phyloP scores from a whole-genome alignment of 1,140 invertebrate genomes.

The Akabosia matsudoensis region DNA sequence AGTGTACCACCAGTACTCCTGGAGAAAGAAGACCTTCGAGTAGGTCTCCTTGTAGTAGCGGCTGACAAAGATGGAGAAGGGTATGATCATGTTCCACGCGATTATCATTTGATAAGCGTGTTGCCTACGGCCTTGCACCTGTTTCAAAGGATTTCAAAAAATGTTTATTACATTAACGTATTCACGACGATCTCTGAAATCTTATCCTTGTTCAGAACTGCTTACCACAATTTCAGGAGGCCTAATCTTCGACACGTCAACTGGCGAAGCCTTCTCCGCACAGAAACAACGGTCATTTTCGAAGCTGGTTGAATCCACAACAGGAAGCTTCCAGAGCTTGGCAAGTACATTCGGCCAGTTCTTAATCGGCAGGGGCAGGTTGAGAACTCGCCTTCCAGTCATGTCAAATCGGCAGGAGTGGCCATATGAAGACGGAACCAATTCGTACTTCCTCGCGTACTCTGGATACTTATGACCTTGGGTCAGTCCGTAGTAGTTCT shows the following conservation, averaged over 20 bases:
- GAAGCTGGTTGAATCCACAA: not conserved
- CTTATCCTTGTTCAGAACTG: too few relatives aligned
- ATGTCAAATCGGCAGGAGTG: not conserved
- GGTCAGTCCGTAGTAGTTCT: not conserved
- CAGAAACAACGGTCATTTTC: not conserved
- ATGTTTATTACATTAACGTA: too few relatives aligned
- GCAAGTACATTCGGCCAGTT: not conserved
- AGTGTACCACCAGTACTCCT: constrained; percentile 32
- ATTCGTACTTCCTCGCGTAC: not conserved
- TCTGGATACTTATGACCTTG: not conserved
- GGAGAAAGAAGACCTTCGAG: constrained; percentile 26
- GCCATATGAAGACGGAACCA: not conserved
- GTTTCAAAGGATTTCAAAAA: too few relatives aligned
- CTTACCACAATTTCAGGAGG: too few relatives aligned
- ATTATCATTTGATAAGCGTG: constrained; percentile 33
- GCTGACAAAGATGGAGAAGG: constrained; percentile 26
- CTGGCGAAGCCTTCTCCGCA: too few relatives aligned
- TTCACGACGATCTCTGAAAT: too few relatives aligned
- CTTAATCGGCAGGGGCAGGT: not conserved
- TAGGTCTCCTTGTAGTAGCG: constrained; percentile 32
- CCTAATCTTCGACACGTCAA: too few relatives aligned
- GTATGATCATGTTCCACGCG: constrained; percentile 18
- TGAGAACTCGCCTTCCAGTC: not conserved
- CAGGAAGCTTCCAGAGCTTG: not conserved
- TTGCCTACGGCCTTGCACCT: constrained; percentile 1